Evolutionary conservation across 2,113 vertebrate species (phyloP), one percentile per base, ranked within the genome.

Genomic region (Oxyura jamaicensis): DNA sequence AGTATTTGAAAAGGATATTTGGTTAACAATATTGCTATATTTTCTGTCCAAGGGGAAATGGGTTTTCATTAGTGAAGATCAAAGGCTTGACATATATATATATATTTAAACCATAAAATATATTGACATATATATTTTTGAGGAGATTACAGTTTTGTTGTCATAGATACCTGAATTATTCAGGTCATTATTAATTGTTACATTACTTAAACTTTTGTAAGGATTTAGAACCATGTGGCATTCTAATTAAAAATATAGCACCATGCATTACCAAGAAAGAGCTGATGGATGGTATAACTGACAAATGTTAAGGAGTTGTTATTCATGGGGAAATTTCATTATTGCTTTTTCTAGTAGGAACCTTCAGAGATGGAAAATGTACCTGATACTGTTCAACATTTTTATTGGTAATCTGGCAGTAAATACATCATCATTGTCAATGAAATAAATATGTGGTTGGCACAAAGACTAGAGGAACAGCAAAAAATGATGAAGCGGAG

Each of bases 221-320:
- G 25, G 42, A 83, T 93, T 92, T 93, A 92, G 65, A 81, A 81
- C 13, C 14, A 26, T 67, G 23, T 93, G 80, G 77, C 72, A 72
- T 88, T 92, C 28, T 74, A 81, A 72, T 94, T 93, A 78, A 94
- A 91, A 91, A 83, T 67, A 75, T 15, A 88, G 10, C 41, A 41
- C 11, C 22, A 2, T 71, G 22, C 36, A 50, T 83, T 86, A 77
- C 50, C 7, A 63, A 69, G 59, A 31, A 83, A 0, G 12, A 85
- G 3, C 5, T 91, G 67, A 93, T 66, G 23, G 82, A 83, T 76
- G 20, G 6, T 53, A 4, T 35, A 85, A 60, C 15, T 66, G 63
- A 80, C 5, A 76, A 82, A 80, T 36, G 10, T 11, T 71, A 90
- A 83, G 11, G 16, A 42, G 12, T 10, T 65, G 20, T 44, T 86